phyloP scores from a whole-genome alignment of 2,888 invertebrate genomes.

The Endotricha flammealis region DNA sequence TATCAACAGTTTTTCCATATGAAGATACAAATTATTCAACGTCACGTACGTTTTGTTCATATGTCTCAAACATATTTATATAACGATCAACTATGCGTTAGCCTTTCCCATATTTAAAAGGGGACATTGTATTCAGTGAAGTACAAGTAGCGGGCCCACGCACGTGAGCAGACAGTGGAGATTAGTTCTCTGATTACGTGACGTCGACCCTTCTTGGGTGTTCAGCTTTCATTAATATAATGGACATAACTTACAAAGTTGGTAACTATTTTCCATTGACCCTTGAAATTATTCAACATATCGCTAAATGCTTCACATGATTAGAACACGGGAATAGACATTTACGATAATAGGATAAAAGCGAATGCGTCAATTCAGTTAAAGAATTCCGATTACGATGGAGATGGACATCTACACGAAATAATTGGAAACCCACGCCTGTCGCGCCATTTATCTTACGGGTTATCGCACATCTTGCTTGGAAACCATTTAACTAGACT shows the following conservation, averaged over 20 bases:
- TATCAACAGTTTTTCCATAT: too few species aligned
- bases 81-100: constrained; percentile 16
- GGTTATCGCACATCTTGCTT: neutral
- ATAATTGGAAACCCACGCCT: neutral
- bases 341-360: too few species aligned
- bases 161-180: constrained; percentile 65
- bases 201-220: constrained; percentile 51
- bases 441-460: neutral
- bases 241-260: constrained; percentile 4
- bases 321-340: too few species aligned
- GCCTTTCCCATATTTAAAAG: constrained; percentile 43
- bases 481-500: constrained; percentile 1
- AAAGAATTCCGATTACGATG: constrained; percentile 3
- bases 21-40: too few species aligned
- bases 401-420: neutral
- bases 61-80: too few species aligned
- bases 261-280: neutral
- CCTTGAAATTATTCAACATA: too few species aligned
- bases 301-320: too few species aligned
- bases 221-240: constrained; percentile 38
- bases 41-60: too few species aligned
- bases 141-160: constrained; percentile 42
- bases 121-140: constrained; percentile 47
- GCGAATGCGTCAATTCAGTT: constrained; percentile 1
- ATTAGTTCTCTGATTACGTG: constrained; percentile 67